Percentiles rank a stretch among this genome's conserved stretches.
Conservation (phyloP, 2,113 vertebrate genomes). For the Uropsilus gracilis region DNA sequence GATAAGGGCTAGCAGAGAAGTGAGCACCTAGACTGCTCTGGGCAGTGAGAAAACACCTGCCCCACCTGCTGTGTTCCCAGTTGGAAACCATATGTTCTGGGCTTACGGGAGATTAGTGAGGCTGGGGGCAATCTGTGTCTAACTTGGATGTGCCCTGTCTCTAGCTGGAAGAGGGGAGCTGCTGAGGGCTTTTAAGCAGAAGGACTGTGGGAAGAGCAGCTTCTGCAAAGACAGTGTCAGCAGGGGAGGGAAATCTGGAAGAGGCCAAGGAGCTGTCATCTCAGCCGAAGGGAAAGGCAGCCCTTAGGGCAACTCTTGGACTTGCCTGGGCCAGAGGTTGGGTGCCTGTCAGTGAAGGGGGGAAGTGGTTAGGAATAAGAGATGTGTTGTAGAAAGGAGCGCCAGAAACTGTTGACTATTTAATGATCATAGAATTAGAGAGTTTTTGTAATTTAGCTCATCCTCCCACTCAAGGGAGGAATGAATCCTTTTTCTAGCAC, state of each 20-base stretch:
- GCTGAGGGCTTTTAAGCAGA: background rate
- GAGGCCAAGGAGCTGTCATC: background rate
- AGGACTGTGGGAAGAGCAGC: background rate
- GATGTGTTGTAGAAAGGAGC: background rate
- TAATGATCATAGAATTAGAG: background rate
- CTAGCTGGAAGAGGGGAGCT: background rate
- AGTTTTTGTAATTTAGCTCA: background rate
- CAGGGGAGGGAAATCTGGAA: background rate
- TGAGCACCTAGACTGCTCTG: background rate
- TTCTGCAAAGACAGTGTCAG: background rate
- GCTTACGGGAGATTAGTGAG: background rate
- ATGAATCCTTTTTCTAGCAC: background rate
- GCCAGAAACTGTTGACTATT: background rate
- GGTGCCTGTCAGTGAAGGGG: too few relatives aligned
- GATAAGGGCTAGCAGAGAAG: background rate
- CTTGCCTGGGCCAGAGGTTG: background rate
- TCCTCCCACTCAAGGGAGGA: background rate
- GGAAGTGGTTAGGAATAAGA: background rate
- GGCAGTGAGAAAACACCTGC: background rate
- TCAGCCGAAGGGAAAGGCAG: background rate
- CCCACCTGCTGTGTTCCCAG: background rate
- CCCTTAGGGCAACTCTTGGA: background rate
- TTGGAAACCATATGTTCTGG: background rate
- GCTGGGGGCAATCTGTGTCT: background rate
- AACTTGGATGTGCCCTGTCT: accelerated